Evolutionary conservation across 2,888 invertebrate genomes (phyloP).

Genomic region (Drosophila hawaiiensis): DNA sequence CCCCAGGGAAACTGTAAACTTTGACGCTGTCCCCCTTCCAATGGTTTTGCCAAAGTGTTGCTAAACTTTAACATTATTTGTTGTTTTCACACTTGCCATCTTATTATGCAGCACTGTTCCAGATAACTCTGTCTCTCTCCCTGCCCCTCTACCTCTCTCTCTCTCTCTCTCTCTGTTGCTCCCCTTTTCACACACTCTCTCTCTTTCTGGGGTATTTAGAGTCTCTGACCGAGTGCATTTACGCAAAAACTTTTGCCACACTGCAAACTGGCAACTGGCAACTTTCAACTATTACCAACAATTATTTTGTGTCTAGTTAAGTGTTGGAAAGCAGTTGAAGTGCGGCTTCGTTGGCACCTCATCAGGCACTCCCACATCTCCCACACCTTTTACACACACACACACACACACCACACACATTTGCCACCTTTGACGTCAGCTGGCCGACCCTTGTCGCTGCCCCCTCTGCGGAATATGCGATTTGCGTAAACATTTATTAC

Average conservation of each 20-base stretch:
- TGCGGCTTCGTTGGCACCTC: conserved; percentile 48
- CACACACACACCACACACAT: conserved; percentile 7
- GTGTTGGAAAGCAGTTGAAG: conserved; percentile 64
- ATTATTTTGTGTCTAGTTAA: conserved; percentile 73
- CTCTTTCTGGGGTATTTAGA: conserved; percentile 12
- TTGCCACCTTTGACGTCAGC: neutral
- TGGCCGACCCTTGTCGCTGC: neutral
- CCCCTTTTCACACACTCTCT: neutral
- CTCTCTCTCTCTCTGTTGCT: neutral
- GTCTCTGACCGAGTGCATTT: conserved; percentile 40
- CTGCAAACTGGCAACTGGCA: conserved; percentile 32
- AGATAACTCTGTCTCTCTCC: too few relatives aligned
- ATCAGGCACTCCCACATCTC: conserved; percentile 19
- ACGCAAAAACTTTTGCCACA: conserved; percentile 37
- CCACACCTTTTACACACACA: neutral
- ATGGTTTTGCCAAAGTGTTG: conserved; percentile 15
- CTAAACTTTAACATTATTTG: conserved; percentile 32
- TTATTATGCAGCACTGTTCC: conserved; percentile 12
- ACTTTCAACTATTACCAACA: conserved; percentile 68
- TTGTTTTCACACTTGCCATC: conserved; percentile 41
- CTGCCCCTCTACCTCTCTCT: fast-evolving
- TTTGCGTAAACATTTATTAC: conserved; percentile 76
- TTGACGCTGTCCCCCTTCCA: neutral
- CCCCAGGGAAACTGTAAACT: conserved; percentile 8
- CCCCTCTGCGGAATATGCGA: conserved; percentile 49